Percentiles rank a stretch among this genome's conserved stretches.
phyloP scores from a whole-genome alignment of 2,797 vertebrate species.

The Gadopsis bispinosus region DNA sequence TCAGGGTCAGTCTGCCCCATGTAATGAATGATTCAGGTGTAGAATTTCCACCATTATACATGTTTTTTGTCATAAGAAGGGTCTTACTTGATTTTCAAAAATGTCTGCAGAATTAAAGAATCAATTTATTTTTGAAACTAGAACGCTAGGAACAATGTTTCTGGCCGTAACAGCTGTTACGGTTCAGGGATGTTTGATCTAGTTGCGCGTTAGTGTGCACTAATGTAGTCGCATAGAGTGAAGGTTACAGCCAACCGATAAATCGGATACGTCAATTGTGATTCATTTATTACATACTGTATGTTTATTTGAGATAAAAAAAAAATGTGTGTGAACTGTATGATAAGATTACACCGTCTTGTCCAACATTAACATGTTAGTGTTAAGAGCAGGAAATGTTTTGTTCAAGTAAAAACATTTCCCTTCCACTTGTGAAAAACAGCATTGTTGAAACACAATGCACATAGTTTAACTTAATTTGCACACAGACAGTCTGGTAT shows the following conservation, averaged over 20 bases:
- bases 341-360: not conserved
- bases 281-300: not conserved
- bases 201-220: not conserved
- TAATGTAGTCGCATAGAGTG: not conserved
- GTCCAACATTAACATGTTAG: not conserved
- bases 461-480: slow-evolving; percentile 47
- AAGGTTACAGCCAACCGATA: not conserved
- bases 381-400: slow-evolving; percentile 34
- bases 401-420: slow-evolving; percentile 51
- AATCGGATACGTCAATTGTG: not conserved
- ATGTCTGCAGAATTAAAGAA: not conserved
- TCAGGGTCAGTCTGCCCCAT: no score
- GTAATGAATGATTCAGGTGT: not conserved
- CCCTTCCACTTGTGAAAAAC: slow-evolving; percentile 61
- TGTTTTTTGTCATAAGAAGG: not conserved
- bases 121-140: not conserved
- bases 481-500: slow-evolving; percentile 49
- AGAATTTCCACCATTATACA: not conserved
- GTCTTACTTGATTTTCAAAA: not conserved
- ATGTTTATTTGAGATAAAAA: not conserved
- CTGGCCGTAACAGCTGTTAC: not conserved
- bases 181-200: not conserved
- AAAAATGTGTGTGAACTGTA: not conserved
- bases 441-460: slow-evolving; percentile 47
- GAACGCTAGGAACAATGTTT: not conserved